Evolutionary conservation across 2,797 vertebrate species (phyloP).

Genomic region (Danio choprae): DNA sequence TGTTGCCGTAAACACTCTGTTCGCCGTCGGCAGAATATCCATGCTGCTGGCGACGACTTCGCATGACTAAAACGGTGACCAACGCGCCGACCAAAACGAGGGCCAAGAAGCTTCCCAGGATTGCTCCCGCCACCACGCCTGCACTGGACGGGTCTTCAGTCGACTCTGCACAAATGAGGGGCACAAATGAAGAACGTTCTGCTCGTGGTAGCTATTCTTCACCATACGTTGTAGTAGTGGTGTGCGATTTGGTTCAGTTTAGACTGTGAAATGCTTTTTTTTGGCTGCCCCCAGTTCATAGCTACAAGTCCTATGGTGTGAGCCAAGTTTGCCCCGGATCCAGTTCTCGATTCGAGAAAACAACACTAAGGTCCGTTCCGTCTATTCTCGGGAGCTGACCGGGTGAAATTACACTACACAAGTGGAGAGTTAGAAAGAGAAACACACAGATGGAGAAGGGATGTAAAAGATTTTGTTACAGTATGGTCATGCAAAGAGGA

Average conservation of each 20-base stretch:
- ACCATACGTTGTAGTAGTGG: conserved; percentile 21
- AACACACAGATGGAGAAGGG: conserved; percentile 52
- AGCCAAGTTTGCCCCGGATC: conserved; percentile 76
- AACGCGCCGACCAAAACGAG: conserved; percentile 81
- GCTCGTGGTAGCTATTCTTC: conserved; percentile 42
- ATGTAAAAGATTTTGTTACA: conserved; percentile 38
- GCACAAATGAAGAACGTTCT: conserved; percentile 59
- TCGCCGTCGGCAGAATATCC: conserved; percentile 73
- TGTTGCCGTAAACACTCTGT: conserved; percentile 78
- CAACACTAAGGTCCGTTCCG: conserved; percentile 51
- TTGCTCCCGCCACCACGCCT: conserved; percentile 84
- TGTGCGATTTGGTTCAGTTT: conserved; percentile 38
- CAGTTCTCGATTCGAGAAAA: conserved; percentile 67
- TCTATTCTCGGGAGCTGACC: conserved; percentile 39
- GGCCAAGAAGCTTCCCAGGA: conserved; percentile 84
- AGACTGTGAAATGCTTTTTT: conserved; percentile 7
- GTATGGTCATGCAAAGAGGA: conserved; percentile 47
- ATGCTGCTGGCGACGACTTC: conserved; percentile 71
- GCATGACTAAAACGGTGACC: conserved; percentile 78
- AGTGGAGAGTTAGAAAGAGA: conserved; percentile 38
- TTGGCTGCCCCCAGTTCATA: conserved; percentile 46
- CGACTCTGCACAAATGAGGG: conserved; percentile 75
- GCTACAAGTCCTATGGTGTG: conserved; percentile 72
- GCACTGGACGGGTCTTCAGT: conserved; percentile 74
- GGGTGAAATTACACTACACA: conserved; percentile 29